These are phyloP conservation scores for Aphrocallistes beatrix DNA, from an alignment of 37 sponge, comb jelly and placozoan species.

Conservation along the genomic window DNA sequence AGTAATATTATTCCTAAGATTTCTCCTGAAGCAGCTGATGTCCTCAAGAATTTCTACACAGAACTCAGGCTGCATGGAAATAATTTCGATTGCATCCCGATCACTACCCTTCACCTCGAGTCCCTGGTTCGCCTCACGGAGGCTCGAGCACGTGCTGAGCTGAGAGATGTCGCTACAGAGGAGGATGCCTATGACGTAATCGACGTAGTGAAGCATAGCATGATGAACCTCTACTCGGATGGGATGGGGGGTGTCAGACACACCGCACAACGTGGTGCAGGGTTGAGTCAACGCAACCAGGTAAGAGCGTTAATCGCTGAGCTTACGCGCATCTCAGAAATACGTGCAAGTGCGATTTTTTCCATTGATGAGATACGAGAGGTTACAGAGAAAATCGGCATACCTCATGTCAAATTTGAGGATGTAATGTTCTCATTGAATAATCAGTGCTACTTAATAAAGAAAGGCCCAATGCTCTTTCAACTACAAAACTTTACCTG, in stretches of 20 bases:
- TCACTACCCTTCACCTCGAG: slow-evolving; percentile 92
- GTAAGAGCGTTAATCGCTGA: slow-evolving; percentile 38
- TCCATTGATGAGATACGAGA: slow-evolving; percentile 70
- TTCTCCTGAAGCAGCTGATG: slow-evolving; percentile 54
- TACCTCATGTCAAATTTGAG: slow-evolving; percentile 47
- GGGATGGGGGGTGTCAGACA: slow-evolving; percentile 67
- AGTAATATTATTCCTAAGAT: slow-evolving; percentile 65
- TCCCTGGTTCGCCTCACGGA: slow-evolving; percentile 90
- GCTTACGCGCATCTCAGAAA: slow-evolving; percentile 58
- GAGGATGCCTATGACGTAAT: slow-evolving; percentile 85
- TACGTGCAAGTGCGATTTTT: slow-evolving; percentile 48
- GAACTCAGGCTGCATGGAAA: slow-evolving; percentile 59
- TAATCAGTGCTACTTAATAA: slow-evolving; percentile 81
- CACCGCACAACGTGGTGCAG: slow-evolving; percentile 69
- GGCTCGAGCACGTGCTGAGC: slow-evolving; percentile 72
- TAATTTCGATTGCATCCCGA: slow-evolving; percentile 59
- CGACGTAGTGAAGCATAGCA: slow-evolving; percentile 82
- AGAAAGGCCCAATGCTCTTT: slow-evolving; percentile 80
- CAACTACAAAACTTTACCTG: slow-evolving; percentile 71
- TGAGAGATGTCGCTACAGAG: slow-evolving; percentile 60
- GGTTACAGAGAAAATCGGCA: slow-evolving; percentile 53
- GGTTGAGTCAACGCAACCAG: slow-evolving; percentile 61
- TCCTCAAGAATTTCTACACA: slow-evolving; percentile 76
- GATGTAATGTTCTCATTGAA: slow-evolving; percentile 81
- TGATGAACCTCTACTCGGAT: slow-evolving; percentile 72